Base-by-base conservation (phyloP, 2,888 invertebrate species). In the Caenorhabditis auriculariae region DNA sequence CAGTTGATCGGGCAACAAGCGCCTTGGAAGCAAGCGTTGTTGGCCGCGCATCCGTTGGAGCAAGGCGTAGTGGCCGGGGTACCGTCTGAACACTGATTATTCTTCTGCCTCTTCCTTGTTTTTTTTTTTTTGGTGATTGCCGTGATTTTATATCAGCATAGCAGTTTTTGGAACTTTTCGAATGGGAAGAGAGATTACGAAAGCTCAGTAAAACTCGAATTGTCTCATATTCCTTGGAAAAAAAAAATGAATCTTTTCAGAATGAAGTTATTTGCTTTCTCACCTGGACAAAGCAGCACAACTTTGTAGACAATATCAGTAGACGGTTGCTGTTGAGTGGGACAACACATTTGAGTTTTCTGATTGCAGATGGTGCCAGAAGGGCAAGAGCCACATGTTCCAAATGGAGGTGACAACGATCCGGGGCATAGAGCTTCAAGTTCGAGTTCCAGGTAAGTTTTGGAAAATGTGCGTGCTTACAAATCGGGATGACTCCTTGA, bases 1-100 rank as follows among this genome's bases (percentile, higher is more conserved):
- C 79, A 79, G 6, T 55, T 46, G 51, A 74, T 66, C 0, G 77
- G 78, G 44, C 79, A 79, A 49, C 79, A 79, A 23, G 68, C 69
- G 37, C 78, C 79, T 58, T 75, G 69, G 60, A 64, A 72, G 50
- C 76, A 77, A 9, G 67, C 72, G 28, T 61, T 66, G 17, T 70
- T 69, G n/a, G 66, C 47, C 3, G 66, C 66, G 49, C 65, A 70
- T 21, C 69, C 69, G 41, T 53, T 45, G 5, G 61, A 56, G 44
- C 69, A 70, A 9, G 66, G 54, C 5, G 64, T 62, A 12, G 61
- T 66, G 7, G 76, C 64, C 7, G 72, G 68, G 9, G 67, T 64
- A 24, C 72, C 72, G 38, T 69, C 74, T 65, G 45, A 42, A 55
- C 50, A 12, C 3, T 15, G 24, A 21, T n/a, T n/a, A n/a, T n/a